Evolutionary conservation across 2,888 invertebrate genomes (phyloP).

Genomic region (Rambutsinella grinnellia): DNA sequence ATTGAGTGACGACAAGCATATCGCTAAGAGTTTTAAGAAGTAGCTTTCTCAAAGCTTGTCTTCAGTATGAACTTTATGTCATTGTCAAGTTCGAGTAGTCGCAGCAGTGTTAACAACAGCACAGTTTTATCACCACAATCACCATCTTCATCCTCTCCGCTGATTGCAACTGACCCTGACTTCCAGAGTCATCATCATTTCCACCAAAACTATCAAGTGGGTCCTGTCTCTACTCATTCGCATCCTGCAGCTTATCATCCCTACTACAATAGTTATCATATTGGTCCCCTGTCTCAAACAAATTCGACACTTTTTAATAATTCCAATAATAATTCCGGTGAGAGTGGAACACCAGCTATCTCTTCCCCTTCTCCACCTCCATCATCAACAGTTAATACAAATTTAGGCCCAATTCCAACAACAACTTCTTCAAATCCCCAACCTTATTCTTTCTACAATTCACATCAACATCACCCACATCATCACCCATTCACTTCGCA

Average conservation of each 20-base stretch:
- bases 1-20: too few species aligned
- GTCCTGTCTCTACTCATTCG: slow-evolving; percentile 13
- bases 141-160: background rate
- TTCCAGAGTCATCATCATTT: slow-evolving; percentile 25
- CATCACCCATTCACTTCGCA: slow-evolving; percentile 22
- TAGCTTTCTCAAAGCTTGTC: background rate
- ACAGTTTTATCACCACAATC: slow-evolving; percentile 15
- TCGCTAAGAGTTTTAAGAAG: too few species aligned
- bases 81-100: slow-evolving; percentile 54
- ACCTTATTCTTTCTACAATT: slow-evolving; percentile 17
- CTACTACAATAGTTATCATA: slow-evolving; percentile 45
- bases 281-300: slow-evolving; percentile 17
- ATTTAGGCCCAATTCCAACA: slow-evolving; percentile 21
- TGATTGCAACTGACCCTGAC: background rate
- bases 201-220: slow-evolving; percentile 15
- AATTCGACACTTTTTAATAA: slow-evolving; percentile 6
- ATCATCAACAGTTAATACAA: slow-evolving; percentile 3
- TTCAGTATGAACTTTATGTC: slow-evolving; percentile 66
- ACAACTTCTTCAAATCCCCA: slow-evolving; percentile 34
- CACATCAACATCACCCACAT: slow-evolving; percentile 12
- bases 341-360: slow-evolving; percentile 7
- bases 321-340: background rate
- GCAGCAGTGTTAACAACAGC: slow-evolving; percentile 33
- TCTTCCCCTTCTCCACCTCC: slow-evolving; percentile 17
- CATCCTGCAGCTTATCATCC: slow-evolving; percentile 40